phyloP scores from a whole-genome alignment of 2,113 vertebrate species.

The Proteles cristata region DNA sequence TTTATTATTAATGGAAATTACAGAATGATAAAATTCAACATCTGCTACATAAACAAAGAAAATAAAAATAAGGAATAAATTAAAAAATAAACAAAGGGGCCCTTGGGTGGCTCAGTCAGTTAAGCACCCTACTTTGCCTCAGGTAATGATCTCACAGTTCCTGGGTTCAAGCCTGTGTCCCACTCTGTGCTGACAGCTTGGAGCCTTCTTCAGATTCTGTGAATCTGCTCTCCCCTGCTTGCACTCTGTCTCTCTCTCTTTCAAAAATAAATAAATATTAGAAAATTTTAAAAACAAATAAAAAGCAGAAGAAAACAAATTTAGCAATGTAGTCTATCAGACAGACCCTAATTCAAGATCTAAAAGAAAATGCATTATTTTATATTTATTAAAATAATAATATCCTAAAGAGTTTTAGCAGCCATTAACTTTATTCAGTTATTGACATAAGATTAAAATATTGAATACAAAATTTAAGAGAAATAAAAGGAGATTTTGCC shows the following conservation, averaged over 20 bases:
- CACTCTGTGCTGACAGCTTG: too few relatives aligned
- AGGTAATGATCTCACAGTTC: too few relatives aligned
- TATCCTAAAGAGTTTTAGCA: neutral
- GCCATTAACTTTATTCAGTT: neutral
- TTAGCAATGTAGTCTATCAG: neutral
- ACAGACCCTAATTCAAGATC: neutral
- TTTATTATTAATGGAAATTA: neutral
- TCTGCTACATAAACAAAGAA: neutral
- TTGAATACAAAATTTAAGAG: neutral
- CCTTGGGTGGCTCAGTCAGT: too few relatives aligned
- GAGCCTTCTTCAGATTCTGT: too few relatives aligned
- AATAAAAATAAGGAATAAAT: neutral
- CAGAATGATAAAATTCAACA: neutral
- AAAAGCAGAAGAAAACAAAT: neutral
- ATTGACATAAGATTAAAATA: neutral
- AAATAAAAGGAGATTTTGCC: neutral
- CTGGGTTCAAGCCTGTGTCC: too few relatives aligned
- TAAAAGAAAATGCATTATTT: neutral
- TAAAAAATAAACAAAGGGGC: neutral
- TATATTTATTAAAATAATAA: neutral
- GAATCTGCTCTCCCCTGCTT: too few relatives aligned
- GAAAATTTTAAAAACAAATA: neutral
- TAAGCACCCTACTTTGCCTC: too few relatives aligned
- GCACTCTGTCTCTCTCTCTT: too few relatives aligned
- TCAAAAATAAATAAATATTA: too few relatives aligned